These are phyloP conservation scores for Microtus californicus DNA, from an alignment of 2,797 vertebrate genomes.

Conservation along the genomic window DNA sequence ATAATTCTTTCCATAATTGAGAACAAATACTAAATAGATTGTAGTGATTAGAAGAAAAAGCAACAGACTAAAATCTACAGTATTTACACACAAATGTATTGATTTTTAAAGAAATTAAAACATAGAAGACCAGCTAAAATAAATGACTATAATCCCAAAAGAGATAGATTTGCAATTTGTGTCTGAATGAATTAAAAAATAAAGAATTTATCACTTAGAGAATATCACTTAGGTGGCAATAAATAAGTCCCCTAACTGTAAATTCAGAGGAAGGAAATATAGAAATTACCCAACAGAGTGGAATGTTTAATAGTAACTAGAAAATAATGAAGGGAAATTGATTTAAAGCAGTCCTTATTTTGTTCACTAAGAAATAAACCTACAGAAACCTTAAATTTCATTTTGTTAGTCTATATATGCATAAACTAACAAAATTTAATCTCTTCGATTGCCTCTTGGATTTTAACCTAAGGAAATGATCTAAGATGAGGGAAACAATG, in stretches of 20 bases:
- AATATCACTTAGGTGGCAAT: neutral
- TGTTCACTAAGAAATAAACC: neutral
- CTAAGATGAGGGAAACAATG: neutral
- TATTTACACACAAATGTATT: neutral
- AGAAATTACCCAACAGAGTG: neutral
- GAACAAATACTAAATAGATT: conserved; percentile 10
- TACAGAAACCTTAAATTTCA: neutral
- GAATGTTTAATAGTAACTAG: neutral
- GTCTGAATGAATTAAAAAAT: neutral
- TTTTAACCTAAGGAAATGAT: neutral
- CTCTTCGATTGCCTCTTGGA: neutral
- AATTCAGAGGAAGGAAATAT: neutral
- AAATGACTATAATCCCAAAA: neutral
- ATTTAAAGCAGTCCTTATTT: conserved; percentile 23
- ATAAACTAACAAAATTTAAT: neutral
- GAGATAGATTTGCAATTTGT: neutral
- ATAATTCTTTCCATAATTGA: neutral
- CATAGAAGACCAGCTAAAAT: neutral
- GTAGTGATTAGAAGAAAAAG: neutral
- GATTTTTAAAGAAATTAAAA: conserved; percentile 23
- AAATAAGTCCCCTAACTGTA: neutral
- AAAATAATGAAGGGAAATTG: neutral
- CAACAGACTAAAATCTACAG: neutral
- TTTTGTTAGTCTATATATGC: neutral
- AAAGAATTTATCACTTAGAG: neutral